Percentiles rank a stretch among this genome's conserved stretches.
Evolutionary conservation across 2,888 invertebrate species (phyloP).

Genomic region (Tubulanus polymorphus): DNA sequence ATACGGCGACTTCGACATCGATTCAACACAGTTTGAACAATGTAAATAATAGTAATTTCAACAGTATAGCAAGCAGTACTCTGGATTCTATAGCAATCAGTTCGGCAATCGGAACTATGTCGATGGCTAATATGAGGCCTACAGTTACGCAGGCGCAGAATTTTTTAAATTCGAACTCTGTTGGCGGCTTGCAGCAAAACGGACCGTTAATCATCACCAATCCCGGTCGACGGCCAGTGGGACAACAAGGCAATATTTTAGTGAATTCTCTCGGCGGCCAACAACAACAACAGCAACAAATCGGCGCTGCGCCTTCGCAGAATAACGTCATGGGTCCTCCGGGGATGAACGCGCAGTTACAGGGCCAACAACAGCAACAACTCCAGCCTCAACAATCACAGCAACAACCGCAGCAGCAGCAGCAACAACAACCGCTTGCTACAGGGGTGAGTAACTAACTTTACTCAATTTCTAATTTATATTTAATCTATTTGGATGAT

Average conservation of each 20-base stretch:
- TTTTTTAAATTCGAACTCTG: background rate
- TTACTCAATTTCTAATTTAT: no score
- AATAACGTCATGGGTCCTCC: conserved; percentile 27
- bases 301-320: conserved; percentile 18
- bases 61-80: conserved; percentile 8
- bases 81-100: conserved; percentile 5
- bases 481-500: no score
- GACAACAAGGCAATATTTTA: conserved; percentile 9
- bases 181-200: background rate
- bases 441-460: no score
- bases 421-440: no score
- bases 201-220: background rate
- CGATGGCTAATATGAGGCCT: conserved; percentile 11
- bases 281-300: background rate
- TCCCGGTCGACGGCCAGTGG: background rate
- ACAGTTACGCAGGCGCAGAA: conserved; percentile 9
- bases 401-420: no score
- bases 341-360: conserved; percentile 28
- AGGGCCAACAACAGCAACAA: conserved; percentile 25
- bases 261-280: conserved; percentile 2
- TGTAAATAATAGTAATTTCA: conserved; percentile 13
- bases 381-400: no score
- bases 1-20: conserved; percentile 7
- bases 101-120: conserved; percentile 9
- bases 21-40: conserved; percentile 1